These are phyloP conservation scores for Narcine bancroftii DNA, from an alignment of 2,113 vertebrate genomes.

Conservation along the genomic window DNA sequence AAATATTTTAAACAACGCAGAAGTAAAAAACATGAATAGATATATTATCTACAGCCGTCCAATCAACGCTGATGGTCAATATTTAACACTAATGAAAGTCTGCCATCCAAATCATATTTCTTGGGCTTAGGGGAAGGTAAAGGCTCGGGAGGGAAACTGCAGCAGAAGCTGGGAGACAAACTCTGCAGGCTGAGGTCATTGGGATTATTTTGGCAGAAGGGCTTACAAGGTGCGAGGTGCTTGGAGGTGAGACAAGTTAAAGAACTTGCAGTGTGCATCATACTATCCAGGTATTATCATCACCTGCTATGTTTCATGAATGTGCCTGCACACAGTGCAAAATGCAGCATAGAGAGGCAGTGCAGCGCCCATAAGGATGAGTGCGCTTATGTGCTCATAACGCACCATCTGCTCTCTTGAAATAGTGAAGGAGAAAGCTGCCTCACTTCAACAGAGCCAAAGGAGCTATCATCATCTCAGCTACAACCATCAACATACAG, in stretches of 20 bases:
- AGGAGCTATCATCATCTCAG: conserved; percentile 25
- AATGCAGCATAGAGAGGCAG: not conserved
- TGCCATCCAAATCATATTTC: not conserved
- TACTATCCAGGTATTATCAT: not conserved
- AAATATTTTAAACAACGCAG: not conserved
- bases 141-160: not conserved
- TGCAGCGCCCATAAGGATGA: not conserved
- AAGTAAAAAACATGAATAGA: not conserved
- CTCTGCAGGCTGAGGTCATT: not conserved
- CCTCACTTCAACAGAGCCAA: conserved; percentile 4
- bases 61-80: not conserved
- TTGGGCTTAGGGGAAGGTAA: not conserved
- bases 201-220: not conserved
- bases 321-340: not conserved
- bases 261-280: not conserved
- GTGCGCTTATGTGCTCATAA: conserved; percentile 11
- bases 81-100: not conserved
- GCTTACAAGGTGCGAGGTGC: conserved; percentile 6
- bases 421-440: not conserved
- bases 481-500: not conserved
- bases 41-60: not conserved
- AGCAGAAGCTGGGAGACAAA: not conserved
- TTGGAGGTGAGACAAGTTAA: not conserved
- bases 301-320: not conserved
- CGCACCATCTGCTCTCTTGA: conserved; percentile 7